phyloP scores from a whole-genome alignment of 2,888 invertebrate species.

The Conops quadrifasciatus region DNA sequence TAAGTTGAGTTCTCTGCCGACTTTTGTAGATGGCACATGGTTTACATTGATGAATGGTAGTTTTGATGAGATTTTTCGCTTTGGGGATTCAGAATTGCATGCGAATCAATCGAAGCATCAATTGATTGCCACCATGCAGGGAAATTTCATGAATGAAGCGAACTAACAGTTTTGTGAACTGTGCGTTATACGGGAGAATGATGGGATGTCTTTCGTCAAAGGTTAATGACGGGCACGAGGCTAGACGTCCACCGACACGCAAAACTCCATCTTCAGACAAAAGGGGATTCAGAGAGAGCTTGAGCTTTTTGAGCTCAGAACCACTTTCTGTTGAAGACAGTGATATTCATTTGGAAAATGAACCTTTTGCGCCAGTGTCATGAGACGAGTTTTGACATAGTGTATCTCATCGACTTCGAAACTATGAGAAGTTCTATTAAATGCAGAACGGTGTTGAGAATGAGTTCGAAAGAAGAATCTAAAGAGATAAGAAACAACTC shows the following conservation, averaged over 20 bases:
- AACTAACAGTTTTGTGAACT: not conserved
- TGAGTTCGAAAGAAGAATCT: no score
- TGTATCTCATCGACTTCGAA: not conserved
- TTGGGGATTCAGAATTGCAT: no score
- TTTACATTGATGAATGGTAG: no score
- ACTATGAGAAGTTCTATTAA: not conserved
- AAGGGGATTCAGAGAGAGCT: not conserved
- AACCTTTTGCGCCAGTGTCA: not conserved
- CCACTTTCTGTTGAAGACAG: not conserved
- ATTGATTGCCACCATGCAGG: conserved; percentile 19
- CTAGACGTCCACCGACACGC: no score
- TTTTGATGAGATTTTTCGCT: no score
- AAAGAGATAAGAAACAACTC: no score
- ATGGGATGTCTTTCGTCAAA: conserved; percentile 12
- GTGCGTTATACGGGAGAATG: not conserved
- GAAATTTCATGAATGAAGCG: conserved; percentile 9
- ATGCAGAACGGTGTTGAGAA: not conserved
- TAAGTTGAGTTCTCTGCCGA: no score
- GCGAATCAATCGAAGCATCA: no score
- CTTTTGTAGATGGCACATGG: no score
- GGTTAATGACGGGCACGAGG: no score
- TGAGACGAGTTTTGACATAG: no score
- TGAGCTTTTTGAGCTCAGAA: not conserved
- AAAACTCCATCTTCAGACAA: no score
- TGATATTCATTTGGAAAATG: conserved; percentile 2